These are phyloP conservation scores for Pseudococcus jackbeardsleyi DNA, from an alignment of 2,888 invertebrate genomes.

Conservation along the genomic window DNA sequence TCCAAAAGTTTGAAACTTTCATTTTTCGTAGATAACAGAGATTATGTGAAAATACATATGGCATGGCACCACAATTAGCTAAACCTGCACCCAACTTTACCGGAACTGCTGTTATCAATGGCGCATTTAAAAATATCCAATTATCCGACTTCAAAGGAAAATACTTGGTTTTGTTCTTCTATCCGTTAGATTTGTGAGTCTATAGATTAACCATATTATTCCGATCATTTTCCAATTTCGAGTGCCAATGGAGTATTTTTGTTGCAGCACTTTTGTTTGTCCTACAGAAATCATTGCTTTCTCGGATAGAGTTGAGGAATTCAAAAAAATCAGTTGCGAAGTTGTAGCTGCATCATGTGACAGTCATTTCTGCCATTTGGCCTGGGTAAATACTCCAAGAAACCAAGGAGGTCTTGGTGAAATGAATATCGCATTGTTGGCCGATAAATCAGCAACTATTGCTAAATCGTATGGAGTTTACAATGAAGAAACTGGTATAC, in stretches of 20 bases:
- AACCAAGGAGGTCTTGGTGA: constrained; percentile 88
- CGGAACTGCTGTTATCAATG: constrained; percentile 72
- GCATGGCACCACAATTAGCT: constrained; percentile 68
- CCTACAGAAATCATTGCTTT: constrained; percentile 98
- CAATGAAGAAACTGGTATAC: constrained; percentile 91
- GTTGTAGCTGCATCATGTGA: constrained; percentile 94
- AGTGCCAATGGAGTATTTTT: constrained; percentile 1
- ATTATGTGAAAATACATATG: too few relatives aligned
- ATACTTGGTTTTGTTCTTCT: constrained; percentile 75
- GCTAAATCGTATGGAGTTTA: constrained; percentile 90
- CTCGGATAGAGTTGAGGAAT: constrained; percentile 89
- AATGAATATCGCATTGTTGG: constrained; percentile 93
- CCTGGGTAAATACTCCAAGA: constrained; percentile 95
- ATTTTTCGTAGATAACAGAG: too few relatives aligned
- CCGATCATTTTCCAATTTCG: background rate
- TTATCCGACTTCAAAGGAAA: constrained; percentile 73
- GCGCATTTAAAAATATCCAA: constrained; percentile 72
- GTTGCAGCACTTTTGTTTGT: constrained; percentile 82
- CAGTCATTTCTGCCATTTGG: constrained; percentile 96
- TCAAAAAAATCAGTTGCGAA: constrained; percentile 86
- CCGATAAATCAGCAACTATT: constrained; percentile 91
- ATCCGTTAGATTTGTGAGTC: constrained; percentile 75
- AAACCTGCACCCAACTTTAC: constrained; percentile 73
- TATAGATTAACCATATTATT: constrained; percentile 65
- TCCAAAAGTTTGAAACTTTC: too few relatives aligned